Evolutionary conservation across 2,888 invertebrate genomes (phyloP).

Genomic region (Andrena minutula): DNA sequence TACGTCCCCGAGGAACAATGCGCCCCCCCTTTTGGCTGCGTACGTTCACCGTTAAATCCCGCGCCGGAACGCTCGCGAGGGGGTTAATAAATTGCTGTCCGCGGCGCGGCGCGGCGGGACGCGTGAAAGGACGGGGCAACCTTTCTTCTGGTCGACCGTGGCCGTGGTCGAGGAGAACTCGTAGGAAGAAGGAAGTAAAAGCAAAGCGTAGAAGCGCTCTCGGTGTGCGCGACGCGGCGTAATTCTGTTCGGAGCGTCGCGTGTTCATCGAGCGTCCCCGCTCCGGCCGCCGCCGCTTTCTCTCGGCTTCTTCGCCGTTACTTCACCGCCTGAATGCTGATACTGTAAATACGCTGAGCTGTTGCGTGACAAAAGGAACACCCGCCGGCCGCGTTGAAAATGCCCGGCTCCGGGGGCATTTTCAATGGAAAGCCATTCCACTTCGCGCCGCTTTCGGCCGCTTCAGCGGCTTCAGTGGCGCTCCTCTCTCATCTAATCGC

Average conservation of each 20-base stretch:
- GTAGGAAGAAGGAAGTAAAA: conserved; percentile 72
- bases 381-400: conserved; percentile 22
- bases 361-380: conserved; percentile 49
- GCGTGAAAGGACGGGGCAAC: conserved; percentile 55
- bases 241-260: conserved; percentile 35
- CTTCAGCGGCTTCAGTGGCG: not conserved
- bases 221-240: conserved; percentile 23
- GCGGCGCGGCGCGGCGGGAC: conserved; percentile 12
- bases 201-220: conserved; percentile 25
- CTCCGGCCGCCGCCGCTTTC: conserved; percentile 77
- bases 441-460: conserved; percentile 20
- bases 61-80: conserved; percentile 17
- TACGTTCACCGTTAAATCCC: conserved; percentile 32
- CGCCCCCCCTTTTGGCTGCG: not conserved
- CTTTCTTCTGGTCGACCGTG: conserved; percentile 67
- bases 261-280: conserved; percentile 40
- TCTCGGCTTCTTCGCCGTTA: conserved; percentile 71
- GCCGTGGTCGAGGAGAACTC: conserved; percentile 61
- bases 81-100: conserved; percentile 50
- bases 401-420: conserved; percentile 5
- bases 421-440: conserved; percentile 26
- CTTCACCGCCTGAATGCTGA: conserved; percentile 72
- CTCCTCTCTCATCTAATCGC: not conserved
- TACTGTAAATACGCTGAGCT: conserved; percentile 44
- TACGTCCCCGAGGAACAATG: conserved; percentile 44